These are phyloP conservation scores for Tuberolachnus salignus DNA, from an alignment of 2,888 invertebrate species.

Conservation along the genomic window DNA sequence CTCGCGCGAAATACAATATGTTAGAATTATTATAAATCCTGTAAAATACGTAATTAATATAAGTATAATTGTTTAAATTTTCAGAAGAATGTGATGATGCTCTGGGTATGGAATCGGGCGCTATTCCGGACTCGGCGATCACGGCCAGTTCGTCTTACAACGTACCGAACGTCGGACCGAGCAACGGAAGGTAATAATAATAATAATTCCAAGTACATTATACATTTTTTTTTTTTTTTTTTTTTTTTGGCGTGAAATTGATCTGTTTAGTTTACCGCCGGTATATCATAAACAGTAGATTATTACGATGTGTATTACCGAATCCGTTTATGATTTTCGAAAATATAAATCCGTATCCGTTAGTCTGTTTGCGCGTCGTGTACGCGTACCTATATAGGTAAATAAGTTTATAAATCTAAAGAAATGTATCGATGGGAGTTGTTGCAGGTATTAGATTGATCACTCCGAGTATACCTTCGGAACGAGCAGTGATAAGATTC, in stretches of 20 bases:
- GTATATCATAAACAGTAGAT: too few relatives aligned
- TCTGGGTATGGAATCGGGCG: conserved; percentile 76
- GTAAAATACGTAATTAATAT: neutral
- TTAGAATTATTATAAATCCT: neutral
- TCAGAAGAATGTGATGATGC: conserved; percentile 70
- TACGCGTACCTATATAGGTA: too few relatives aligned
- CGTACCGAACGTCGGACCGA: conserved; percentile 73
- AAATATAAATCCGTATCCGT: neutral
- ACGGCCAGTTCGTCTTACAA: conserved; percentile 73
- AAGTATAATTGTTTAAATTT: conserved; percentile 57
- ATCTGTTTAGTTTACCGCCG: too few relatives aligned
- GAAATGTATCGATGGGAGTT: conserved; percentile 1
- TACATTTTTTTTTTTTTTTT: too few relatives aligned
- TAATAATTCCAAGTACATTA: too few relatives aligned
- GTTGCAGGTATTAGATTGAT: conserved; percentile 15
- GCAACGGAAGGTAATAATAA: conserved; percentile 71
- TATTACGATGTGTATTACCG: neutral
- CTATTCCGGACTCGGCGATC: conserved; percentile 72
- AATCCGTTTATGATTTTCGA: neutral
- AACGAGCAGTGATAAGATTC: conserved; percentile 3
- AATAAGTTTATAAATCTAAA: neutral
- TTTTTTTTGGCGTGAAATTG: too few relatives aligned
- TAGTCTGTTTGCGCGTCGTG: too few relatives aligned
- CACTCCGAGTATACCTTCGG: conserved; percentile 6
- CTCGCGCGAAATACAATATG: neutral